phyloP scores from a whole-genome alignment of 1,140 invertebrate genomes.

The Stenopsyche tienmushanensis region DNA sequence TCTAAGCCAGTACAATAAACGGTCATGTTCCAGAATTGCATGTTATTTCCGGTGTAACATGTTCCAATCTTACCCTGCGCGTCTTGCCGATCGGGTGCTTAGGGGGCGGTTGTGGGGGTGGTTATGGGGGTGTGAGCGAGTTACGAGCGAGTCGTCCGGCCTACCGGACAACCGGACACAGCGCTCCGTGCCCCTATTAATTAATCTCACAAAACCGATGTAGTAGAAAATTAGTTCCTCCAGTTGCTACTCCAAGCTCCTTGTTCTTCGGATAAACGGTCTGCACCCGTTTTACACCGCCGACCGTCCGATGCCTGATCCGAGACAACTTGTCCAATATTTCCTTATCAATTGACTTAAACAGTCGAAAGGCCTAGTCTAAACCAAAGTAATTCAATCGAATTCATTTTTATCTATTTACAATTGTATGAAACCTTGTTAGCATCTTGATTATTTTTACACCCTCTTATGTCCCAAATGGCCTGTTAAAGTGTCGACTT shows the following conservation, averaged over 20 bases:
- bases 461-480: too few species aligned
- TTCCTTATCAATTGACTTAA: too few species aligned
- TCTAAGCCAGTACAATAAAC: too few species aligned
- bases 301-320: neutral
- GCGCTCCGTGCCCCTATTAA: constrained; percentile 7
- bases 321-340: neutral
- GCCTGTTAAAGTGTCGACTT: too few species aligned
- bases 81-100: neutral
- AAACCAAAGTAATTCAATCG: too few species aligned
- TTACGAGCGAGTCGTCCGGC: neutral
- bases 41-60: too few species aligned
- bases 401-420: too few species aligned
- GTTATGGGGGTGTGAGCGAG: neutral
- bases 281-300: neutral
- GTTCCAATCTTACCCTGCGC: constrained; percentile 5
- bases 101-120: neutral
- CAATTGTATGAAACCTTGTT: too few species aligned
- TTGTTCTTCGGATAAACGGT: constrained; percentile 2
- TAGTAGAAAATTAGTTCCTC: constrained; percentile 38
- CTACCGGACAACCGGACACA: constrained; percentile 1
- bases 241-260: neutral
- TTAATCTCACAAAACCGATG: constrained; percentile 39
- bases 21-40: too few species aligned
- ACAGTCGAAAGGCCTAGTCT: too few species aligned
- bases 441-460: too few species aligned